Percentiles rank a stretch among this genome's conserved stretches.
phyloP scores from a whole-genome alignment of 2,113 vertebrate genomes.

The Dasypus novemcinctus region DNA sequence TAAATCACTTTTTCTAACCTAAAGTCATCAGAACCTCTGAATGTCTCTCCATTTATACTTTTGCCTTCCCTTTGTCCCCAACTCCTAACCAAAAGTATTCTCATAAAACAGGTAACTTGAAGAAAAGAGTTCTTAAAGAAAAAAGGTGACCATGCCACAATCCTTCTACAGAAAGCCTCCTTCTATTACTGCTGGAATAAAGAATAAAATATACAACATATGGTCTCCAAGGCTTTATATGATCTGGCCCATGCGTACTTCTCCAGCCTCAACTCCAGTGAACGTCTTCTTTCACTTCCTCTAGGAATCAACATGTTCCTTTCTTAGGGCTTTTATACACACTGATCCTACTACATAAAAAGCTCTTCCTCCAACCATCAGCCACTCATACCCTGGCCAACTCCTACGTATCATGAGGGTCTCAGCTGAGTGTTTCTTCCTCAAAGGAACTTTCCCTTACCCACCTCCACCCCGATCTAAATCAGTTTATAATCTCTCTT shows the following conservation, averaged over 20 bases:
- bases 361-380: background rate
- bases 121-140: conserved; percentile 11
- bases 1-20: background rate
- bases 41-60: background rate
- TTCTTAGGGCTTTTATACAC: background rate
- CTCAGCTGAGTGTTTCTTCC: conserved; percentile 30
- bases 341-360: background rate
- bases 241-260: background rate
- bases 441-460: background rate
- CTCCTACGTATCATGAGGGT: background rate
- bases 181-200: background rate
- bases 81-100: conserved; percentile 13
- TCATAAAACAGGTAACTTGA: background rate
- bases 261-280: background rate
- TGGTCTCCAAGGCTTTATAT: background rate
- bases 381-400: background rate
- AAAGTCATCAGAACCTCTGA: background rate
- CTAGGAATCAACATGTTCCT: background rate
- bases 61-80: background rate
- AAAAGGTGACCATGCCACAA: background rate
- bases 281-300: conserved; percentile 52
- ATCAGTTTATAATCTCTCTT: background rate
- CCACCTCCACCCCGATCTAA: background rate
- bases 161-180: background rate
- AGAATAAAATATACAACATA: conserved; percentile 32